These are phyloP conservation scores for Chauna torquata DNA, from an alignment of 2,113 vertebrate species.

Conservation along the genomic window DNA sequence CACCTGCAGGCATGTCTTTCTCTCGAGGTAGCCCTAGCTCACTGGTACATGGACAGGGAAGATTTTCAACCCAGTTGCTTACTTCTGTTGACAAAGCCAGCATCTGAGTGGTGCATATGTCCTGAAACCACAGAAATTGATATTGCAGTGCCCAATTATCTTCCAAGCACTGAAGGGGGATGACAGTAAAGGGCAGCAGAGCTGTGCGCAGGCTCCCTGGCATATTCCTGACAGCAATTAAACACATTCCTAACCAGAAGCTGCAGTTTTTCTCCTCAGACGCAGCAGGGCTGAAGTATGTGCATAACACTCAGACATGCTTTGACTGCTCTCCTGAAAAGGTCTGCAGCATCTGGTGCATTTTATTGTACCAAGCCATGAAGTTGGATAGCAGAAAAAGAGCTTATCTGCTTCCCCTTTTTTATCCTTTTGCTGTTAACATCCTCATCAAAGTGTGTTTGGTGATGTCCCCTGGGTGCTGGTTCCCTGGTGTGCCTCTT, in stretches of 20 bases:
- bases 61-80: not conserved
- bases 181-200: not conserved
- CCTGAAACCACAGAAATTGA: not conserved
- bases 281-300: not conserved
- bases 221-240: not conserved
- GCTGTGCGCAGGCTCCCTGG: too few species aligned
- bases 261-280: not conserved
- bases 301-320: not conserved
- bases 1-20: fast-evolving
- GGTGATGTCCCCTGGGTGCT: not conserved
- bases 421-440: not conserved
- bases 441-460: not conserved
- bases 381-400: not conserved
- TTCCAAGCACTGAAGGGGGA: not conserved
- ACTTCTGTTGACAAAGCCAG: not conserved
- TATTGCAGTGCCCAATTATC: not conserved
- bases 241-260: not conserved
- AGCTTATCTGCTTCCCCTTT: not conserved
- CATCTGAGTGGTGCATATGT: fast-evolving
- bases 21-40: not conserved
- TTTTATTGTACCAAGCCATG: not conserved
- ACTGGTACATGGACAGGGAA: not conserved
- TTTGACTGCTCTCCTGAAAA: not conserved
- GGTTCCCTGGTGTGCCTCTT: not conserved
- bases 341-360: not conserved